Base-by-base conservation (phyloP, 2,888 invertebrate genomes). In the Campoplex nolae region DNA sequence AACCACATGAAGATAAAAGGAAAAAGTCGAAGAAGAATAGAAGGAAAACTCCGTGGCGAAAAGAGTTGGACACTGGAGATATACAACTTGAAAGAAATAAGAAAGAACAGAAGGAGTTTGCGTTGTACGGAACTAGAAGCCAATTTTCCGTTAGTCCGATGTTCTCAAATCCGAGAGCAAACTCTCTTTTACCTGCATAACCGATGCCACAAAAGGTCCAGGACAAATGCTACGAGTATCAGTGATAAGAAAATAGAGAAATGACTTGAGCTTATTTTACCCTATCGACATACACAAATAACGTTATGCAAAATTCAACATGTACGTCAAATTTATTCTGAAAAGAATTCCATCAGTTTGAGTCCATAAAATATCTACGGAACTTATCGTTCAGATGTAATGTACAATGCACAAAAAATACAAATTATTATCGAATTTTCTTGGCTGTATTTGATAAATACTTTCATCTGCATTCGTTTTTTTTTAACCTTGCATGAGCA, bases 101-200 rank as follows among this genome's bases (percentile, higher is more conserved):
- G n/a, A 71, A 87, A 80, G 65, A 48, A 23, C 23, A 62, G 18
- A 62, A 75, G 68, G 68, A 67, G 68, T 75, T 82, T 68, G 45
- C 58, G 74, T 75, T 74, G 56, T 62, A 56, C 56, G 58, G 82
- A 75, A 75, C 75, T 35, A 70, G 82, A n/a, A 82, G 82, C 82
- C 82, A 82, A 82, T 82, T 82, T 82, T 70, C 75, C 82, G 70
- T 82, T 82, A 65, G 13, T 68, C 75, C 42, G 75, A 75, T 75
- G 70, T 70, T 76, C 68, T 58, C 58, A 67, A 82, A 82, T 35
- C 82, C 82, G 58, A 58, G 13, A 75, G 82, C 75, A 75, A 75
- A 42, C 23, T 38, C 54, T 13, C 54, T 28, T 35, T 75, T 56
- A 82, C 68, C 54, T 23, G 42, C 74, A 42, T 58, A 68, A 45